A percentile compares a stretch with the other conserved stretches of the same genome.
Evolutionary conservation across 2,888 invertebrate genomes (phyloP).

Genomic region (Gortyna flavago): DNA sequence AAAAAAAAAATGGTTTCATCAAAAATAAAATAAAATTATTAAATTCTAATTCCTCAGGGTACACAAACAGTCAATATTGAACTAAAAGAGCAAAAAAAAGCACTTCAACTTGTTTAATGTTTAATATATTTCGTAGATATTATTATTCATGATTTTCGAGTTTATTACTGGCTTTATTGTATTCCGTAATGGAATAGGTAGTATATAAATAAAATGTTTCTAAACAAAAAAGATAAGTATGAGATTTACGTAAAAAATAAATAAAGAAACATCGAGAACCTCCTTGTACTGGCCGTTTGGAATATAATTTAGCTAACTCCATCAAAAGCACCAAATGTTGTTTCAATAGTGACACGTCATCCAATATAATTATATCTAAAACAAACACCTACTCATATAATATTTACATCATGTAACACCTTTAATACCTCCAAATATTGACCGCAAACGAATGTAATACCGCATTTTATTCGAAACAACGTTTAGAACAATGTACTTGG

Average conservation of each 20-base stretch:
- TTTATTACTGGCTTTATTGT: neutral
- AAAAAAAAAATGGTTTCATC: neutral
- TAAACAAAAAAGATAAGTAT: neutral
- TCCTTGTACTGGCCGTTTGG: neutral
- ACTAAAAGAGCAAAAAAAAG: constrained; percentile 2
- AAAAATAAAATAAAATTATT: constrained; percentile 2
- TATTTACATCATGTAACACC: constrained; percentile 29
- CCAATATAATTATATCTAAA: constrained; percentile 9
- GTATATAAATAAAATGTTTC: neutral
- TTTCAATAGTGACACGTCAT: neutral
- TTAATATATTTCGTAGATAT: constrained; percentile 20
- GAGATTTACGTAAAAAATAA: neutral
- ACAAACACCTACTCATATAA: constrained; percentile 21
- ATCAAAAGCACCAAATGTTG: neutral
- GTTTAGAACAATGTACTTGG: constrained; percentile 18
- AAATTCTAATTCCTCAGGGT: constrained; percentile 11
- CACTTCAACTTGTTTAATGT: constrained; percentile 2
- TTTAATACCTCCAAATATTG: constrained; percentile 23
- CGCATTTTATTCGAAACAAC: constrained; percentile 22
- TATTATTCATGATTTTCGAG: constrained; percentile 25
- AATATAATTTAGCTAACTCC: neutral
- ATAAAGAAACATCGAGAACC: too few species aligned
- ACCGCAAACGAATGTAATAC: constrained; percentile 23
- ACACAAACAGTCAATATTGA: constrained; percentile 8
- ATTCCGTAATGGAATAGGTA: neutral